Conservation (phyloP, 2,888 invertebrate species). For the Dynastes hyllus region DNA sequence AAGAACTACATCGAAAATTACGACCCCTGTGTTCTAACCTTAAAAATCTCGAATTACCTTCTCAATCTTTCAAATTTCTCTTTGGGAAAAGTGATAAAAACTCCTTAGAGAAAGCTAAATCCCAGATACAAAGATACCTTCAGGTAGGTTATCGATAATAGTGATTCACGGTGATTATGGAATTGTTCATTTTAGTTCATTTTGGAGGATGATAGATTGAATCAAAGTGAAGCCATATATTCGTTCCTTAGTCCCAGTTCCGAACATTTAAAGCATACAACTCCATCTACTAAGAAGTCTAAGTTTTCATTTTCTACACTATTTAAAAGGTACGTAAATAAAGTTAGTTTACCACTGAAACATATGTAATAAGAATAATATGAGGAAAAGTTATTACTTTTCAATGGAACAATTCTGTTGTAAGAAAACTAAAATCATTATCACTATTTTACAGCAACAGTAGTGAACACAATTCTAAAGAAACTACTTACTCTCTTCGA, state of each 20-base stretch:
- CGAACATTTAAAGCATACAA: constrained; percentile 87
- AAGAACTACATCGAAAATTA: constrained; percentile 88
- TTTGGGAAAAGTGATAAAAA: constrained; percentile 89
- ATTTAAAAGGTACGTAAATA: constrained; percentile 81
- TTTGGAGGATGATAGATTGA: constrained; percentile 88
- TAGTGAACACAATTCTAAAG: constrained; percentile 56
- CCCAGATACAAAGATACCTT: constrained; percentile 88
- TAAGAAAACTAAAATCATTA: background rate
- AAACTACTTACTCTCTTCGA: constrained; percentile 69
- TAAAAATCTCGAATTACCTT: constrained; percentile 88
- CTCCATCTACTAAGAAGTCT: constrained; percentile 87
- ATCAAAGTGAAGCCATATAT: constrained; percentile 92
- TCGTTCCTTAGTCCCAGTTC: constrained; percentile 94
- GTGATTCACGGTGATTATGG: background rate
- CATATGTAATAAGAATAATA: background rate
- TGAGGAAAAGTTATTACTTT: background rate
- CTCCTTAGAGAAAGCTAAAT: constrained; percentile 87
- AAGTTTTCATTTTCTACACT: constrained; percentile 90
- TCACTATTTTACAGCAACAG: constrained; percentile 47
- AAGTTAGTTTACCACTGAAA: too few relatives aligned
- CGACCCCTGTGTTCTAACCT: constrained; percentile 87
- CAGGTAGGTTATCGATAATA: constrained; percentile 75
- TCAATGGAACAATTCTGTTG: too few relatives aligned
- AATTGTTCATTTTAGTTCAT: constrained; percentile 78
- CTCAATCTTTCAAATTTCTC: constrained; percentile 85